Base-by-base conservation (phyloP, 1,140 invertebrate genomes). In the Zaprionus gabonicus region DNA sequence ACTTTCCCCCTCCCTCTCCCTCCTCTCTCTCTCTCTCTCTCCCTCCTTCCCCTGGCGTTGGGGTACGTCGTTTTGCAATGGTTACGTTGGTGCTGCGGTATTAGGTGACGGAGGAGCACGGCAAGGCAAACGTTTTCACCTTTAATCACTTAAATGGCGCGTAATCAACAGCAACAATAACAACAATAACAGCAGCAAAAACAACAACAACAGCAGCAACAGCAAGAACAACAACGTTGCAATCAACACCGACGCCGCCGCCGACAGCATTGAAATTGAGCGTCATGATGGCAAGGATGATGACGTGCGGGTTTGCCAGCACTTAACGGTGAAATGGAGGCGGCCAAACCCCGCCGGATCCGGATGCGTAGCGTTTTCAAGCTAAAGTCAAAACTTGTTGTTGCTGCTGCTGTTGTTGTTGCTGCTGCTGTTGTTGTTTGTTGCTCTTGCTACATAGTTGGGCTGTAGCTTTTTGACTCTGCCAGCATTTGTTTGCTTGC, bases 101-200 rank as follows among this genome's bases (percentile, higher is more conserved):
- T 66, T 55, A 64, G 51, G 20, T 59, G 51, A 36, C 34, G n/a
- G 36, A 41, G n/a, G 44, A 41, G 44, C 65, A 51, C n/a, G 46
- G n/a, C 6, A 17, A 17, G 41, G 41, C 28, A 55, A 80, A 79
- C 81, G 62, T 68, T 88, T 84, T 88, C 81, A 88, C 84, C 84
- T 90, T 88, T 88, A 88, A 88, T 88, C 84, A 88, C 85, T 84
- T 88, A 90, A 88, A 88, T 76, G 85, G 69, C 81, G 78, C 78
- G 81, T 87, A 87, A 87, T 88, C 85, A 87, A 71, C 68, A 81
- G 51, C 80, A 82, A 67, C 63, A 73, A 67, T 38, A 67, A 15
- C 65, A 79, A 69, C 64, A 81, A 17, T 70, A 81, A 44, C 41
- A 68, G 13, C 72, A 71, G 10, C 64, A 75, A n/a, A n/a, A 67